phyloP scores from a whole-genome alignment of 2,797 vertebrate genomes.

The Hypotaenidia philippensis region DNA sequence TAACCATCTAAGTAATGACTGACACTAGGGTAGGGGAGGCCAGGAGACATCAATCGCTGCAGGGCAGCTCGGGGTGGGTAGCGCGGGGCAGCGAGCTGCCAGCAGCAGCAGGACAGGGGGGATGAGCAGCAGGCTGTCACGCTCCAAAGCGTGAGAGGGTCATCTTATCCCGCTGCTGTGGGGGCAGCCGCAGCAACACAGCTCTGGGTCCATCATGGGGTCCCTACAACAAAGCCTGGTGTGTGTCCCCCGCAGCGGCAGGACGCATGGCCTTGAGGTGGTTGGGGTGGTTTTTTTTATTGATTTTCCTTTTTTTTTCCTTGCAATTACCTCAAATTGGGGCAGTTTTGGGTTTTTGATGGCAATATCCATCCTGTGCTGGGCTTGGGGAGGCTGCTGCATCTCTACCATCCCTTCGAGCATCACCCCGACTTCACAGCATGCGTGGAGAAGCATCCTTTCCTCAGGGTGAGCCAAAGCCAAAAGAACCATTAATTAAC shows the following conservation, averaged over 20 bases:
- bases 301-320: too few relatives aligned
- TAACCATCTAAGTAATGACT: neutral
- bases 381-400: neutral
- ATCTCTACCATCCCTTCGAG: neutral
- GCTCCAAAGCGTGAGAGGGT: neutral
- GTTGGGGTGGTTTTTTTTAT: too few relatives aligned
- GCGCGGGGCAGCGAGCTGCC: neutral
- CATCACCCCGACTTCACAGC: accelerated
- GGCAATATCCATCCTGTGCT: neutral
- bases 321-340: neutral
- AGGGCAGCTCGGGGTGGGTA: neutral
- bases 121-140: accelerated
- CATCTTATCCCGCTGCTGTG: accelerated
- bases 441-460: accelerated
- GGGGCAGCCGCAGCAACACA: neutral
- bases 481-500: neutral
- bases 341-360: accelerated
- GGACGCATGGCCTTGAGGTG: accelerated
- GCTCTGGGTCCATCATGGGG: accelerated
- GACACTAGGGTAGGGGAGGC: neutral
- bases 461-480: neutral
- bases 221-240: accelerated
- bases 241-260: accelerated
- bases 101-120: neutral
- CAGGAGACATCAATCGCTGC: neutral